Evolutionary conservation across 2,797 vertebrate species (phyloP).

Genomic region (Mormyrus hasselquistii): DNA sequence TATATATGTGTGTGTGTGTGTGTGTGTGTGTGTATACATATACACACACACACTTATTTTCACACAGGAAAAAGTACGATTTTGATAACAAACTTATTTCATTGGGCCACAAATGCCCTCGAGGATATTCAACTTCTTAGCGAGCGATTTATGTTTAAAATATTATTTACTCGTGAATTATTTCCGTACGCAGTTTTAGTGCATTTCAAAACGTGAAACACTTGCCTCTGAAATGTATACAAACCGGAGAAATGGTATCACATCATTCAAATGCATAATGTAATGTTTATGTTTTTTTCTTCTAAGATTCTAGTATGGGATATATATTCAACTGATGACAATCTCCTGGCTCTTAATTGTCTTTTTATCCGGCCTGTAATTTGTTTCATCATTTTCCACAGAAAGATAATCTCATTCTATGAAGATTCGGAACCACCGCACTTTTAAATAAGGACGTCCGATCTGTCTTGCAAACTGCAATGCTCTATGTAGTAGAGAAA

Average conservation of each 20-base stretch:
- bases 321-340: not conserved
- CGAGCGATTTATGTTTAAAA: not conserved
- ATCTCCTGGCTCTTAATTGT: not conserved
- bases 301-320: not conserved
- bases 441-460: not conserved
- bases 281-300: not conserved
- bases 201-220: not conserved
- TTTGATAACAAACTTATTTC: not conserved
- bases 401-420: slow-evolving; percentile 22
- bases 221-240: not conserved
- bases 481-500: not conserved
- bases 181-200: not conserved
- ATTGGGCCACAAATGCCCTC: not conserved
- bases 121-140: not conserved
- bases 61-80: not conserved
- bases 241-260: not conserved
- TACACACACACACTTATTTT: not conserved
- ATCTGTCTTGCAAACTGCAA: not conserved
- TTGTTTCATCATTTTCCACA: slow-evolving; percentile 12
- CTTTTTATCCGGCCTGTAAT: not conserved
- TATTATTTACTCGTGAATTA: not conserved
- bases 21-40: not conserved
- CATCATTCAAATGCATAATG: not conserved
- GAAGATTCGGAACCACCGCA: not conserved
- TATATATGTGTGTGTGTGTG: not conserved